Evolutionary conservation across 1,140 invertebrate species (phyloP), one percentile per base, ranked within the genome.

Genomic region (Proales similis): DNA sequence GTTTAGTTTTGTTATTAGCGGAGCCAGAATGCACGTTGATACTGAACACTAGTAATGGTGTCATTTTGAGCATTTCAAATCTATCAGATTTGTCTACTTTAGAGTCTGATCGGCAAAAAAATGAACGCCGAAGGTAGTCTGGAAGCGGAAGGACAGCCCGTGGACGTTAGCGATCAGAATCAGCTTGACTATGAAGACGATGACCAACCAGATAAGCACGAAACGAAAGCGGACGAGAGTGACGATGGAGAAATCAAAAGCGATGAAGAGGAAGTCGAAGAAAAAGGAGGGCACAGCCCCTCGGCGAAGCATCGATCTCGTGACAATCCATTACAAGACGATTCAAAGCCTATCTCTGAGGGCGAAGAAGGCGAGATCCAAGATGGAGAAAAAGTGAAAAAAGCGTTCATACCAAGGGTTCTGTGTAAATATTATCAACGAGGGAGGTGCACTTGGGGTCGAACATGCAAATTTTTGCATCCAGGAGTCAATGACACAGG

Each of bases 171-270:
- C 20, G 51, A 57, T 12, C 51, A 57, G 45, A 42, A 57, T 29
- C 36, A 57, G 29, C 36, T 57, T 0, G 51, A 57, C 36, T 57
- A 57, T 57, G 51, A 57, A 42, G 51, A 57, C 27, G 51, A 57
- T 17, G 51, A 57, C 27, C 33, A 57, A 36, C 11, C 42, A 24
- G 42, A 38, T 9, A 53, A 12, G 29, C 36, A 30, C 12, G 22
- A 60, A 14, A 27, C 14, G 11, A 39, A 60, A 61, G 42, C 2
- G 11, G 51, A 43, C 12, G 53, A 43, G 12, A 61, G 57, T 22
- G 57, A 39, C 4, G 36, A 61, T 30, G 57, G 57, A n/a, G 57
- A 61, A 46, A 45, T 61, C n/a, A 45, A 45, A 27, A 46, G 26
- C 14, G 24, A 60, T 14, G 5, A 32, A 11, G 51, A 57, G 26